Evolutionary conservation across 2,113 vertebrate species (phyloP).

Genomic region (Rhizomys pruinosus): DNA sequence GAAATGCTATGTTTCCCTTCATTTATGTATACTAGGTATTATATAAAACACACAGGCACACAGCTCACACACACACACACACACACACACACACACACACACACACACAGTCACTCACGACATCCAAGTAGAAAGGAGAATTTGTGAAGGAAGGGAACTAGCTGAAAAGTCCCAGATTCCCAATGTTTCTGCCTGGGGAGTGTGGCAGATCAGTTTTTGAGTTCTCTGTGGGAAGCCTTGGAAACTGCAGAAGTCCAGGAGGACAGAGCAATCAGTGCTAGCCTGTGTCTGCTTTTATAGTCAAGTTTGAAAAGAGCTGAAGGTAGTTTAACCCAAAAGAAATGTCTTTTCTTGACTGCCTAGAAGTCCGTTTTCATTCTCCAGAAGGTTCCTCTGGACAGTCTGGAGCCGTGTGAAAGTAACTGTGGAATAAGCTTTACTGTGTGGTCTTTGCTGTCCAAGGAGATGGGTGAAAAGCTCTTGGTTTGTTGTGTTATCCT

Average conservation of each 20-base stretch:
- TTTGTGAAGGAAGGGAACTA: background rate
- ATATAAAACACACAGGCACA: background rate
- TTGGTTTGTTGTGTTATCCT: background rate
- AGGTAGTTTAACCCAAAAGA: constrained; percentile 6
- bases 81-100: background rate
- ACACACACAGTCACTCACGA: background rate
- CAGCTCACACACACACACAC: background rate
- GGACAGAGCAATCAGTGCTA: background rate
- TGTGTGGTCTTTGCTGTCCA: background rate
- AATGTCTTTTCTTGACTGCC: background rate
- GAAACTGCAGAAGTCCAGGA: background rate
- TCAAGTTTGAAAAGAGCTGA: background rate
- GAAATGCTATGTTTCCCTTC: background rate
- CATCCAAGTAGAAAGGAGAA: background rate
- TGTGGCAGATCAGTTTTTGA: background rate
- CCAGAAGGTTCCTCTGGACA: background rate
- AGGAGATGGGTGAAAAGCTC: background rate
- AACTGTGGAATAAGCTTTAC: background rate
- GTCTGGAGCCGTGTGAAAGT: background rate
- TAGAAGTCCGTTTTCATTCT: background rate
- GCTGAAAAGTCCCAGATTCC: background rate
- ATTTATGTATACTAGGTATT: background rate
- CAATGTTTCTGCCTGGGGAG: background rate
- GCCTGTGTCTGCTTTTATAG: background rate
- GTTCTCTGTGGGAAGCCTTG: background rate